Base-by-base conservation (phyloP, 2,888 invertebrate species). In the Hirtodrosophila confusa region DNA sequence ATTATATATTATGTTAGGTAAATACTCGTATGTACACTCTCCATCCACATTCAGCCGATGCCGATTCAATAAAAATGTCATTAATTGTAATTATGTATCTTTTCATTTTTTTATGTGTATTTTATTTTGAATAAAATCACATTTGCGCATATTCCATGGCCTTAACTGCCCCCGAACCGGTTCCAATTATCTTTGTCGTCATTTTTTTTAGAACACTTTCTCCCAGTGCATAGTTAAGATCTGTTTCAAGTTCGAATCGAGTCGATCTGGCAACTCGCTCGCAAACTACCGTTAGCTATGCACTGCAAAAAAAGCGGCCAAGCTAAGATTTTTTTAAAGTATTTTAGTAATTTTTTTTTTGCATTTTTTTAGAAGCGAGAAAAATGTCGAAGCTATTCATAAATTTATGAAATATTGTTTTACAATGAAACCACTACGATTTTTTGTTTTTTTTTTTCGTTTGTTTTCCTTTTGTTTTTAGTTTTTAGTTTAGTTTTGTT, bases 111-210 rank as follows among this genome's bases (percentile, higher is more conserved):
- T 66, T 69, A 86, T 84, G 79, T 88, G 88, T 80, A 80, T 88
- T 89, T 89, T 89, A 89, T 89, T 89, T 89, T 87, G 83, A 89
- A 89, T 89, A 89, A 89, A 89, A 89, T 89, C 89, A 89, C 89
- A 89, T 89, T 89, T 88, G 87, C 86, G 89, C 89, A 74, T 71
- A 80, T 74, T 85, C 70, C 78, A 72, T 72, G 77, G 77, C 73
- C 48, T 56, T 53, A 54, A 54, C 51, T 75, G 69, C 65, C 61
- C 35, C 44, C 57, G 41, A 75, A 70, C 44, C 62, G 58, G 23
- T 65, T 61, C 43, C 51, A 33, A 49, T 62, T 31, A 35, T 41
- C 3, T 11, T 45, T 11, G 27, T 6, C 4, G 3, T 31, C 3
- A 8, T 11, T 8, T n/a, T 44, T 17, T 41, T 7, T 23, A 56